These are phyloP conservation scores for Patiria pectinifera DNA, from an alignment of 53 echinoderm and acorn worm species.

Conservation along the genomic window DNA sequence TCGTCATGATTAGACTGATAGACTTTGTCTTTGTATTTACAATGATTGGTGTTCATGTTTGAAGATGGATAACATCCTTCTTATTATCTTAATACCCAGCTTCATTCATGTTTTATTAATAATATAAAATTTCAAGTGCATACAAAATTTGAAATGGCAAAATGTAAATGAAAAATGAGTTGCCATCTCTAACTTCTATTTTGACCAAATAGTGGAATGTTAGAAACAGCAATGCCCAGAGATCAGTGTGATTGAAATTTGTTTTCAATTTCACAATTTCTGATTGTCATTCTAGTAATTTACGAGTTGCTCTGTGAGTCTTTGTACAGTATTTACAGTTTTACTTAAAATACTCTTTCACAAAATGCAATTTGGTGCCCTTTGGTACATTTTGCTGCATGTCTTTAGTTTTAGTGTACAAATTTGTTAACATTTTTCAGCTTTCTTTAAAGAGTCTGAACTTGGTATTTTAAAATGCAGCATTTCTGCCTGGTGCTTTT, in stretches of 20 bases:
- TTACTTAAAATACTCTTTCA: background rate
- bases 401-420: background rate
- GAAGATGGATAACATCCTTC: background rate
- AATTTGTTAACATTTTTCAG: background rate
- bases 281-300: background rate
- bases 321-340: constrained; percentile 12
- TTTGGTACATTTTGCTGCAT: background rate
- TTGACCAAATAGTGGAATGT: background rate
- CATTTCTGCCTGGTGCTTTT: too few relatives aligned
- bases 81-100: constrained; percentile 12
- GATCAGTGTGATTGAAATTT: background rate
- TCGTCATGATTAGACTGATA: constrained; percentile 14
- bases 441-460: too few relatives aligned
- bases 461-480: too few relatives aligned
- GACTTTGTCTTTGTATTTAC: constrained; percentile 36
- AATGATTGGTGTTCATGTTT: constrained; percentile 30
- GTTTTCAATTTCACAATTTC: background rate
- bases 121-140: background rate
- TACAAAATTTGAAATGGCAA: background rate
- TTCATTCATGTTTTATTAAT: background rate
- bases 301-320: background rate
- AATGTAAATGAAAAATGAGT: background rate
- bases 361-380: background rate
- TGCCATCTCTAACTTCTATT: background rate
- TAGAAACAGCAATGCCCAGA: constrained; percentile 7